Evolutionary conservation across 2,797 vertebrate genomes (phyloP), one percentile per base, ranked within the genome.

Genomic region (Okamejei kenojei): DNA sequence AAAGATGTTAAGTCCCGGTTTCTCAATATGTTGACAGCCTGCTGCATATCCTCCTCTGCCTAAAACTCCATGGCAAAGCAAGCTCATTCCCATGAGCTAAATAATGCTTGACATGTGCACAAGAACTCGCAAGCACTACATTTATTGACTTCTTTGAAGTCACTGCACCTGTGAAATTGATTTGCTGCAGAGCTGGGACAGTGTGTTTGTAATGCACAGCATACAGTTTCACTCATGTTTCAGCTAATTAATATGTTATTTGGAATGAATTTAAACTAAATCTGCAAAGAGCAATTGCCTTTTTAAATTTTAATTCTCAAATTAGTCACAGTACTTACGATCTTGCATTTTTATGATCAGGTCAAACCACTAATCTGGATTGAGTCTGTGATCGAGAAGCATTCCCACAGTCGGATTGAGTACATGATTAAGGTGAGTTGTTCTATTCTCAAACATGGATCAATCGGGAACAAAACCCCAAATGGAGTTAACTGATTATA

Each of bases 331-430:
- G 2, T 92, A 17, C 32, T 73, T 23, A 71, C 13, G 9, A 19
- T 45, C 6, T 29, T 93, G 1, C 94, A 38, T 23, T 9, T 81
- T 45, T 38, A 0, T 35, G 71, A 81, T 93, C 93, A 99, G 99
- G 99, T 99, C 81, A 99, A 99, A 95, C 99, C 99, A 0, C 94
- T 99, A 95, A 99, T 99, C 95, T 99, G 99, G 99, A 99, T 99
- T 2, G 99, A 99, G 94, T 99, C 99, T 0, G 99, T 99, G 93
- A 99, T 99, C n/a, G 99, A 99, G 95, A 99, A 99, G 94, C 99
- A 99, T 95, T 99, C 99, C 54, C 99, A 99, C 96, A 99, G 99
- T 95, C 98, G 98, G 93, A 99, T 99, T 0, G 99, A 99, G 96
- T 99, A 99, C 96, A 99, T 99, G 98, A 99, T 99, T 94, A 99